These are phyloP conservation scores for Myxocyprinus asiaticus DNA, from an alignment of 2,113 vertebrate species.

Conservation along the genomic window DNA sequence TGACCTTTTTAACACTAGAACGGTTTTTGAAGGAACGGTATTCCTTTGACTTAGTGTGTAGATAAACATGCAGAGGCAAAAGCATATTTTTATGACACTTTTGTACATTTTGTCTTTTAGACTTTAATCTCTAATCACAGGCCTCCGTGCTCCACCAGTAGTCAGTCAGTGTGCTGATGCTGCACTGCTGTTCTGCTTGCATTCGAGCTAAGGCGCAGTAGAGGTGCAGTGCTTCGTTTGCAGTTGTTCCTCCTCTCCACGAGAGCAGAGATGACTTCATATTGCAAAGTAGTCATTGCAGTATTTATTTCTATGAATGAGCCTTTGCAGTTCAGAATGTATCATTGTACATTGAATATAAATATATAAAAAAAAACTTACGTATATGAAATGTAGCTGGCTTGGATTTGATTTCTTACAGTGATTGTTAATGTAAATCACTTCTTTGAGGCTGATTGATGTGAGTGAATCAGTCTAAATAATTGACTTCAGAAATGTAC, in stretches of 20 bases:
- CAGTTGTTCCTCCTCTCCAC: constrained; percentile 69
- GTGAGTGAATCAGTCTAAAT: constrained; percentile 22
- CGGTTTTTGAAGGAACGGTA: constrained; percentile 33
- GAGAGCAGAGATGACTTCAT: constrained; percentile 66
- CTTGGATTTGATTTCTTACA: constrained; percentile 71
- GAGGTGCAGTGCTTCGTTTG: constrained; percentile 40
- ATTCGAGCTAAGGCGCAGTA: constrained; percentile 72
- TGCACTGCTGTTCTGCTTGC: constrained; percentile 66
- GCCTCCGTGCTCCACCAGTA: constrained; percentile 69
- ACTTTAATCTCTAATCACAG: constrained; percentile 73
- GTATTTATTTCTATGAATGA: constrained; percentile 99
- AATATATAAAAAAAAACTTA: constrained; percentile 78
- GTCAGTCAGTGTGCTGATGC: constrained; percentile 66
- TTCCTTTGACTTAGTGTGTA: constrained; percentile 57
- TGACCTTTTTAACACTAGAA: constrained; percentile 26
- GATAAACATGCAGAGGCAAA: constrained; percentile 72
- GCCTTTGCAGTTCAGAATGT: constrained; percentile 96
- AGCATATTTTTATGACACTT: constrained; percentile 81
- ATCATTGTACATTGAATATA: constrained; percentile 94
- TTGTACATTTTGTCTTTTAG: constrained; percentile 78
- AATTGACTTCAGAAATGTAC: constrained; percentile 49
- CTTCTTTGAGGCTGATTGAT: constrained; percentile 12
- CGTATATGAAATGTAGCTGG: constrained; percentile 84
- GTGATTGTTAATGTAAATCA: constrained; percentile 49
- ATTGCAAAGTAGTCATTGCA: constrained; percentile 88